These are phyloP conservation scores for Meteorus sp. DNA, from an alignment of 1,140 invertebrate species.

Conservation along the genomic window DNA sequence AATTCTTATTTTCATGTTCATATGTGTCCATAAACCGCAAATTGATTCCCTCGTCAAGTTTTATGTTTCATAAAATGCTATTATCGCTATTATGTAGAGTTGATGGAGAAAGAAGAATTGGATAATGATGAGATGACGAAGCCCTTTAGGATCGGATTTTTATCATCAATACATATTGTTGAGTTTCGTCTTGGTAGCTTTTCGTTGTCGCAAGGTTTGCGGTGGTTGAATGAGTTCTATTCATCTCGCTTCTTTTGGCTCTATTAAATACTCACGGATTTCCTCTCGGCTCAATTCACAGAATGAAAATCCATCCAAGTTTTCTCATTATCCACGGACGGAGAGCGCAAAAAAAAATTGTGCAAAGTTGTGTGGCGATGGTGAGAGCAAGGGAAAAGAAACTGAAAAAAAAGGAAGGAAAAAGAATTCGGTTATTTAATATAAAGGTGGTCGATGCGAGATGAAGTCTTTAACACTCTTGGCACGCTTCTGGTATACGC, in stretches of 20 bases:
- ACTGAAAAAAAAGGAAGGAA: not conserved
- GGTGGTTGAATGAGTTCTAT: no score
- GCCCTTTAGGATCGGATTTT: not conserved
- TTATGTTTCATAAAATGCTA: no score
- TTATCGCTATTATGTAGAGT: no score
- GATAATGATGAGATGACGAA: not conserved
- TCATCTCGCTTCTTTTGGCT: constrained; percentile 1
- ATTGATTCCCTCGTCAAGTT: no score
- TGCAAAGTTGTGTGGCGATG: not conserved
- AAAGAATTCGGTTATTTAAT: constrained; percentile 12
- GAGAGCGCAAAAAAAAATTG: constrained; percentile 9
- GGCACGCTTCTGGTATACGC: constrained; percentile 12
- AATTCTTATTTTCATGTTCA: no score
- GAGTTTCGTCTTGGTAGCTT: not conserved
- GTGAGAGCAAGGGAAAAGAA: not conserved
- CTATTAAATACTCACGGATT: constrained; percentile 26
- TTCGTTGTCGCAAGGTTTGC: not conserved
- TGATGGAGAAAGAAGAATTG: not conserved
- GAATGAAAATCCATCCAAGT: constrained; percentile 26
- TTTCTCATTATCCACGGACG: constrained; percentile 22
- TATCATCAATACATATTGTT: constrained; percentile 20
- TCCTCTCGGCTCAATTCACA: constrained; percentile 8
- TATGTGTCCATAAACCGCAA: no score
- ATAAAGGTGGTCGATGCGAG: not conserved
- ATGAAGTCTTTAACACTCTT: constrained; percentile 9